A percentile compares a stretch with the other conserved stretches of the same genome.
phyloP scores from a whole-genome alignment of 2,113 vertebrate genomes.

The Siphamia tubifer region DNA sequence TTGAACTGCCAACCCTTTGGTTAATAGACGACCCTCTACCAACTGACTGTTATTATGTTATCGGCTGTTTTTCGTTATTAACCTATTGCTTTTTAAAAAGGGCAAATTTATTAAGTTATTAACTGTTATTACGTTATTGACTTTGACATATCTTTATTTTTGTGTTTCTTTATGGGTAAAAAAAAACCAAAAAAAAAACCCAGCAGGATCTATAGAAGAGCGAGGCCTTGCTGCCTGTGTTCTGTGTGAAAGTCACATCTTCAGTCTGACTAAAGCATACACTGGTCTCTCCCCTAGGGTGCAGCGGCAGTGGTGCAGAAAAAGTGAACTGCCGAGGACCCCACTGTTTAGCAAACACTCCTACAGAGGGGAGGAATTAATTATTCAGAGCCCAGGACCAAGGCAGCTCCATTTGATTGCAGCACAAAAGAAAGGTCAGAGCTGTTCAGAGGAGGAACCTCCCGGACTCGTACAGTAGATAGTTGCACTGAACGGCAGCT shows the following conservation, averaged over 20 bases:
- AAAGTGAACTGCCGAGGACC: slow-evolving; percentile 85
- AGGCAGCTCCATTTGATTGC: slow-evolving; percentile 76
- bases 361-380: slow-evolving; percentile 82
- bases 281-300: slow-evolving; percentile 73
- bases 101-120: too few species aligned
- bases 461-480: slow-evolving; percentile 42
- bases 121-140: too few species aligned
- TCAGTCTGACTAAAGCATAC: slow-evolving; percentile 76
- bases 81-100: too few species aligned
- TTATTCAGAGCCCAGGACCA: slow-evolving; percentile 83
- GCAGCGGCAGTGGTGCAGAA: slow-evolving; percentile 81
- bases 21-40: too few species aligned
- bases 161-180: neutral
- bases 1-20: too few species aligned
- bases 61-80: too few species aligned
- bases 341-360: slow-evolving; percentile 84
- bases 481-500: slow-evolving; percentile 21
- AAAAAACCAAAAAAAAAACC: slow-evolving; percentile 4
- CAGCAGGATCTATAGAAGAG: too few species aligned
- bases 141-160: too few species aligned
- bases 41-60: too few species aligned
- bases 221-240: slow-evolving; percentile 62
- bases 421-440: slow-evolving; percentile 80
- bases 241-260: slow-evolving; percentile 70
- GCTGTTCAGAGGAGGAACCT: slow-evolving; percentile 68